Conservation (phyloP, 1,140 invertebrate genomes). For the Microplitis demolitor region DNA sequence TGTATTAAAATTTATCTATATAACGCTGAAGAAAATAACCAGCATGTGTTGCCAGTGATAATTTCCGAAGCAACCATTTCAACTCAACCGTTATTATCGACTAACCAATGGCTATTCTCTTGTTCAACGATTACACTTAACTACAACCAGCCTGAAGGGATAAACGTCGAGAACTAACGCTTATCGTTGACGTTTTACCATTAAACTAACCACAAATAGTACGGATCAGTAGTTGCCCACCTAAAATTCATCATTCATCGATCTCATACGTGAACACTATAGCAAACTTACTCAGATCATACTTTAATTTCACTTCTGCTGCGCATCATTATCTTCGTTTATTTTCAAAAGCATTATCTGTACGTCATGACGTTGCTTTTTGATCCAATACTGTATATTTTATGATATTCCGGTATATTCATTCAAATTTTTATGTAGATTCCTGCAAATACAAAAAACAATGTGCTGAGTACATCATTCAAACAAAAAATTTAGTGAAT, state of each 20-base stretch:
- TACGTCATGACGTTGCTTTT: conserved; percentile 21
- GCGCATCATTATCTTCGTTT: conserved; percentile 1
- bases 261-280: conserved; percentile 33
- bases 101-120: neutral
- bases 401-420: too few relatives aligned
- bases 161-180: neutral
- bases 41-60: too few relatives aligned
- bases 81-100: too few relatives aligned
- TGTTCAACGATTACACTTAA: neutral
- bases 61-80: too few relatives aligned
- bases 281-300: conserved; percentile 4
- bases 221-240: conserved; percentile 14
- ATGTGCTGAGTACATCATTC: too few relatives aligned
- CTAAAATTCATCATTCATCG: conserved; percentile 28
- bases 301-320: conserved; percentile 30
- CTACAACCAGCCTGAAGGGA: neutral
- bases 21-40: too few relatives aligned
- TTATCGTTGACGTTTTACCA: conserved; percentile 6
- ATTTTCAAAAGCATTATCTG: neutral
- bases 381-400: neutral
- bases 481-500: too few relatives aligned
- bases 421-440: too few relatives aligned
- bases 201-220: conserved; percentile 7
- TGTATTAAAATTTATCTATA: too few relatives aligned
- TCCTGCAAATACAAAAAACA: too few relatives aligned